These are phyloP conservation scores for Rhegmatorhina hoffmannsi DNA, from an alignment of 2,113 vertebrate species.

Conservation along the genomic window DNA sequence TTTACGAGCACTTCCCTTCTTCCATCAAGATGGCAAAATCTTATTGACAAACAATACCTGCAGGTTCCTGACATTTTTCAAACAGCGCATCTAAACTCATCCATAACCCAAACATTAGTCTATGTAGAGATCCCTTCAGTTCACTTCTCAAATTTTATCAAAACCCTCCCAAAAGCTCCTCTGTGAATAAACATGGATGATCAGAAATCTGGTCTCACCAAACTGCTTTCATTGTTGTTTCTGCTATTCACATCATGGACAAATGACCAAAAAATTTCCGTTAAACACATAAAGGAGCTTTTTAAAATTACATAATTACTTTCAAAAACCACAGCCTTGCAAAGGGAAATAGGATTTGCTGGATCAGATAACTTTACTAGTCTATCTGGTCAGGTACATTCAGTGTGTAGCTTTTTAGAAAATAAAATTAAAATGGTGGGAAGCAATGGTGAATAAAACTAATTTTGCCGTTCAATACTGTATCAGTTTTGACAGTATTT, in stretches of 20 bases:
- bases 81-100: not conserved
- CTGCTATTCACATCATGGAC: slow-evolving; percentile 52
- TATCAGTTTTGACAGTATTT: not conserved
- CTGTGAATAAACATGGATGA: not conserved
- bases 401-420: not conserved
- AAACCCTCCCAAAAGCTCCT: not conserved
- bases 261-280: slow-evolving; percentile 53
- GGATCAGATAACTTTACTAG: slow-evolving; percentile 42
- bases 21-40: not conserved
- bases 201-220: slow-evolving; percentile 20
- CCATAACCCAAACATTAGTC: not conserved
- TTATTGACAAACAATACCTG: not conserved
- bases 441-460: not conserved
- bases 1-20: not conserved
- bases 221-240: slow-evolving; percentile 51
- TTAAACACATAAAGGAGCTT: slow-evolving; percentile 34
- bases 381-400: not conserved
- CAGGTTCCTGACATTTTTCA: not conserved
- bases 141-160: not conserved
- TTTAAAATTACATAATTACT: slow-evolving; percentile 28
- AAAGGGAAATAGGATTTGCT: slow-evolving; percentile 60
- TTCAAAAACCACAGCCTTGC: slow-evolving; percentile 44
- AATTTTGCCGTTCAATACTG: not conserved
- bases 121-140: not conserved
- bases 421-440: not conserved